Evolutionary conservation across 1,140 invertebrate genomes (phyloP), one percentile per base, ranked within the genome.

Genomic region (Drosophila kanapiae): DNA sequence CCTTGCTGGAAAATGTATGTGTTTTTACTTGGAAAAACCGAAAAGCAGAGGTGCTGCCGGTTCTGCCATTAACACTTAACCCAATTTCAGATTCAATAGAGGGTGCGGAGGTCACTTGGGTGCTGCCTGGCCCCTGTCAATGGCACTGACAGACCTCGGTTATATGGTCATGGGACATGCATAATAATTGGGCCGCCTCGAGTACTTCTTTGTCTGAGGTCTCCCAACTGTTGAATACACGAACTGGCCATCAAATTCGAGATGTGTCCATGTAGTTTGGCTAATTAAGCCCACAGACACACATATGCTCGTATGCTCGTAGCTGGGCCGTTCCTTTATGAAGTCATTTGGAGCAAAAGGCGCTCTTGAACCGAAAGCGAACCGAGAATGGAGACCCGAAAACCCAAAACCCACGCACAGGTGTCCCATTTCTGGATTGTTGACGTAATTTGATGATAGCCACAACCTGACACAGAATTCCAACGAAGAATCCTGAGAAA

Each of bases 401-500:
- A 54, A 69, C 11, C 37, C 37, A 49, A 88, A 75, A 88, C 63
- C 78, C 65, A 67, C 62, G 77, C 77, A 87, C 84, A 88, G 84
- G 78, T 88, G 85, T 68, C 64, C 65, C 57, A 75, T 78, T 81
- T 54, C 70, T 53, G 75, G 16, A 51, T 45, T 82, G 84, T 88
- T 88, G 84, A 88, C 85, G 84, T 88, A 88, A 88, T 78, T 84
- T 65, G 81, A 88, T 80, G 81, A 88, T 80, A 71, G 72, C 49
- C 59, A 11, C 7, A 62, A 62, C 78, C 81, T 76, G 81, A 37
- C 64, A 71, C 67, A 51, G 67, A 60, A 48, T 63, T 59, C 58
- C 57, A 18, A 11, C 35, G 68, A 72, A 59, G 54, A 31, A 72
- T 71, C 53, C 37, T 42, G 29, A 6, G 18, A 59, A 72, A 72